Evolutionary conservation across 2,113 vertebrate species (phyloP).

Genomic region (Tricholaema leucomelas): DNA sequence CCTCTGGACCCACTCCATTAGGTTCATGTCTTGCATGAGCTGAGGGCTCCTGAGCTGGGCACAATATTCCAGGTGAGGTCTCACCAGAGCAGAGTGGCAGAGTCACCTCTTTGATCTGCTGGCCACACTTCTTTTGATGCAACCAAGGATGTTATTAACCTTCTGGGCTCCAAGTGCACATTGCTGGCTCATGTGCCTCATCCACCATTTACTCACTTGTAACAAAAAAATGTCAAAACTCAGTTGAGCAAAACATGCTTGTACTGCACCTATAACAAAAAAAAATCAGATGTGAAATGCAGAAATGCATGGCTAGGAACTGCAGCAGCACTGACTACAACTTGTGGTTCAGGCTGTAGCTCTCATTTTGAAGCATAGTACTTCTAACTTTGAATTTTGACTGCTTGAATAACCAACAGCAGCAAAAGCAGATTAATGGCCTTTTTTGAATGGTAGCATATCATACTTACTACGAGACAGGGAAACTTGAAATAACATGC

Average conservation of each 20-base stretch:
- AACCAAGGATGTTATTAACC: too few species aligned
- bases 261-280: neutral
- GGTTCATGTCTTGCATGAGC: too few species aligned
- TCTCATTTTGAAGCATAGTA: neutral
- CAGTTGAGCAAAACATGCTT: neutral
- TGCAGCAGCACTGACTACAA: neutral
- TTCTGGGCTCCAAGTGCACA: too few species aligned
- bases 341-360: neutral
- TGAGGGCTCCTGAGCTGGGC: too few species aligned
- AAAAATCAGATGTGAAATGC: neutral
- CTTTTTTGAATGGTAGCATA: neutral
- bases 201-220: too few species aligned
- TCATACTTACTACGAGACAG: neutral
- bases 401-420: neutral
- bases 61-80: too few species aligned
- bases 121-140: too few species aligned
- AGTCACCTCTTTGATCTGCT: too few species aligned
- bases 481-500: neutral
- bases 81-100: too few species aligned
- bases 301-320: neutral
- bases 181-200: too few species aligned
- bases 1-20: too few species aligned
- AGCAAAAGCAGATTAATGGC: neutral
- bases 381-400: neutral
- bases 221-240: too few species aligned